Evolutionary conservation across 1,140 invertebrate species (phyloP).

Genomic region (Monochamus saltuarius): DNA sequence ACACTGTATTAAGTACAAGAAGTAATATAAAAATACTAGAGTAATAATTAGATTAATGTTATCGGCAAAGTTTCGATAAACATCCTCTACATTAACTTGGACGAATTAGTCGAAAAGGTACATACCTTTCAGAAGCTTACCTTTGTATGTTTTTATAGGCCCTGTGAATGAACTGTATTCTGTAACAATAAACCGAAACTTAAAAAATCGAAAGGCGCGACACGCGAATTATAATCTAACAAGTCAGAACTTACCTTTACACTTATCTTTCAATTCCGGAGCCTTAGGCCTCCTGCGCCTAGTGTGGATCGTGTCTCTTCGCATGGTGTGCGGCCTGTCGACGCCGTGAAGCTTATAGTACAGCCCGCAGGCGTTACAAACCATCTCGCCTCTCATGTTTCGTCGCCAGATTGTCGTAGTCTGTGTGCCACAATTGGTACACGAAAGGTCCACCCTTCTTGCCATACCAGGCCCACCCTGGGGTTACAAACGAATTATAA

Average conservation of each 20-base stretch:
- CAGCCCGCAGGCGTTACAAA: slow-evolving; percentile 92
- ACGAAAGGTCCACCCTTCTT: slow-evolving; percentile 69
- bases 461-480: slow-evolving; percentile 42
- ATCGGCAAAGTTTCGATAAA: too few relatives aligned
- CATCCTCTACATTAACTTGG: too few relatives aligned
- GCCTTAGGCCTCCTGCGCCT: slow-evolving; percentile 82
- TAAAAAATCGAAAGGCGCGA: too few relatives aligned
- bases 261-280: slow-evolving; percentile 39
- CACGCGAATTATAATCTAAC: too few relatives aligned
- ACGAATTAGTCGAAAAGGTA: too few relatives aligned
- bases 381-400: slow-evolving; percentile 87
- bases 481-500: too few relatives aligned
- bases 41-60: too few relatives aligned
- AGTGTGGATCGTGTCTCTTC: slow-evolving; percentile 95
- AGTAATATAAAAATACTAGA: background rate
- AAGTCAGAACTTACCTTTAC: slow-evolving; percentile 11
- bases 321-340: slow-evolving; percentile 89
- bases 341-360: slow-evolving; percentile 93
- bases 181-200: too few relatives aligned
- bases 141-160: too few relatives aligned
- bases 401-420: slow-evolving; percentile 92
- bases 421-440: slow-evolving; percentile 82
- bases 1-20: background rate
- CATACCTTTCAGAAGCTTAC: too few relatives aligned
- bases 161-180: too few relatives aligned